These are phyloP conservation scores for Panonychus citri DNA, from an alignment of 1,140 invertebrate genomes.

Conservation along the genomic window DNA sequence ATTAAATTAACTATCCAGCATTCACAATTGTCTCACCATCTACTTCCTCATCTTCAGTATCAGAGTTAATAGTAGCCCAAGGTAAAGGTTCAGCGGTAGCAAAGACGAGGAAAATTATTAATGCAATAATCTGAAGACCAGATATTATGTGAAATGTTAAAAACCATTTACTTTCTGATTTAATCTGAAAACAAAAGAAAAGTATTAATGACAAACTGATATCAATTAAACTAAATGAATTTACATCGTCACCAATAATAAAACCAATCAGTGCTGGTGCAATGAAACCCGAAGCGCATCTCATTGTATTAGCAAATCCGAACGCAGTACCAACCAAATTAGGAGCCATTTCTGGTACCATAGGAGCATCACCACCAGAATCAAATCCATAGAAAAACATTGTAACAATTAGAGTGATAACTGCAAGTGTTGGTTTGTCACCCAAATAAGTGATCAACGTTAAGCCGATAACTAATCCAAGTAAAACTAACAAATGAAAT, in stretches of 20 bases:
- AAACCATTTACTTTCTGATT: too few species aligned
- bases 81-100: too few species aligned
- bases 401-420: neutral
- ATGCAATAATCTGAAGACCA: too few species aligned
- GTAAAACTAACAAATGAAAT: neutral
- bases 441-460: neutral
- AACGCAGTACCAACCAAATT: slow-evolving; percentile 1
- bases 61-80: too few species aligned
- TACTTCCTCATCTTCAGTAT: too few species aligned
- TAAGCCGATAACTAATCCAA: neutral
- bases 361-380: slow-evolving; percentile 13
- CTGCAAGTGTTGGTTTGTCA: neutral
- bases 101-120: too few species aligned
- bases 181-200: too few species aligned
- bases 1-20: neutral
- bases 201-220: too few species aligned
- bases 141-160: too few species aligned
- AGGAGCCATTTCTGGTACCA: slow-evolving; percentile 6
- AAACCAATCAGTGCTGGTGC: slow-evolving; percentile 1
- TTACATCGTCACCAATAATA: neutral
- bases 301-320: slow-evolving; percentile 1
- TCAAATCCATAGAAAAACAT: slow-evolving; percentile 11
- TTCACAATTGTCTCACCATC: too few species aligned
- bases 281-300: neutral
- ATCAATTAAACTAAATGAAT: too few species aligned